phyloP scores from a whole-genome alignment of 2,797 vertebrate species.

The Aeoliscus strigatus region DNA sequence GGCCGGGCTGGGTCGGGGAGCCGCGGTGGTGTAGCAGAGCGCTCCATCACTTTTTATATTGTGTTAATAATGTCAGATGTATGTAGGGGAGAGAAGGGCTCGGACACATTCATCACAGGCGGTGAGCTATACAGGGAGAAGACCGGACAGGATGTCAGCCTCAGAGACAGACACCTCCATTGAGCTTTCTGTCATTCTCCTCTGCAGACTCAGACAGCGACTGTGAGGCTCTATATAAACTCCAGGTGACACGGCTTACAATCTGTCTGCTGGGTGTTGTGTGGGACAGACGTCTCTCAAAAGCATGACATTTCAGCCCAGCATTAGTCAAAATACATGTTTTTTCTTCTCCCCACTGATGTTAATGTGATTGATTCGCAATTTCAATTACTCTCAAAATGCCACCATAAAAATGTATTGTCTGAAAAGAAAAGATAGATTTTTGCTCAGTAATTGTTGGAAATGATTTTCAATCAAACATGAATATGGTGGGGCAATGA shows the following conservation, averaged over 20 bases:
- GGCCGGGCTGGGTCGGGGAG: constrained; percentile 35
- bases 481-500: neutral
- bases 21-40: constrained; percentile 41
- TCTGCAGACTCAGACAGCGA: constrained; percentile 58
- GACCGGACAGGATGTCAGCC: constrained; percentile 55
- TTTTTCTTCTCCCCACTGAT: constrained; percentile 67
- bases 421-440: constrained; percentile 32
- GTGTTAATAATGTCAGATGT: constrained; percentile 74
- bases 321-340: constrained; percentile 68
- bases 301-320: constrained; percentile 62
- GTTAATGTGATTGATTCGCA: constrained; percentile 71
- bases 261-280: constrained; percentile 61
- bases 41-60: constrained; percentile 76
- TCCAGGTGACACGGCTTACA: constrained; percentile 61
- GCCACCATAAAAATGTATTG: constrained; percentile 65
- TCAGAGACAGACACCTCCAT: constrained; percentile 67
- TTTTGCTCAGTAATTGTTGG: constrained; percentile 53
- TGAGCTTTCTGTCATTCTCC: constrained; percentile 75
- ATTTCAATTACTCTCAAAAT: constrained; percentile 62
- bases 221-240: constrained; percentile 69
- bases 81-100: constrained; percentile 40
- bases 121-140: constrained; percentile 45
- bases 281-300: constrained; percentile 58
- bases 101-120: constrained; percentile 65
- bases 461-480: constrained; percentile 45